Evolutionary conservation across 2,888 invertebrate species (phyloP), one percentile per base, ranked within the genome.

Genomic region (Notodonta ziczac): DNA sequence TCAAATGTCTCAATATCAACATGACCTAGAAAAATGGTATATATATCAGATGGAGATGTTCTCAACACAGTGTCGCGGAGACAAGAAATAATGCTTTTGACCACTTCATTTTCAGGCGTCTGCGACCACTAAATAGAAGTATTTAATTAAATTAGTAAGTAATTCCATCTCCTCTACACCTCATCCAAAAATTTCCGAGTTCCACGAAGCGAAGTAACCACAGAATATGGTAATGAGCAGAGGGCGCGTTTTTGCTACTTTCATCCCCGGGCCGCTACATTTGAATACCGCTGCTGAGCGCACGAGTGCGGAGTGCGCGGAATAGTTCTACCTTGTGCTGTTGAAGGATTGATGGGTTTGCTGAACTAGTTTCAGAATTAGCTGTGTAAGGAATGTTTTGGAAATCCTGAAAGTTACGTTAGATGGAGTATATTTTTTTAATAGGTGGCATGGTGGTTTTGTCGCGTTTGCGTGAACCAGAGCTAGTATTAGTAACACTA

Each of bases 171-270:
- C 1, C 13, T 5, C n/a, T 46, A 7, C 13, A 46, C n/a, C 46
- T 61, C 66, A 72, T 75, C 76, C 65, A 68, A 66, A 53, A 58
- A 69, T 70, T 78, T 83, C 75, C 61, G 61, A 75, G 77, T 77
- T 79, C 79, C 65, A 60, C 59, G 62, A 56, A 48, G 59, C 59
- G 59, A 77, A 76, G 74, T 82, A 76, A 68, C 74, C 74, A 81
- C 82, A 82, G 84, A 81, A 79, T 88, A 88, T 88, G 88, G 69
- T 84, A 88, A 88, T 87, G 82, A 83, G 75, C 67, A 67, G 80
- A 76, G 80, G 82, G 85, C 76, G 74, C 81, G 82, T 88, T 88
- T 87, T 87, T 87, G 87, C 82, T 77, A 80, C 81, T 83, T 80
- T 77, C 77, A 78, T 80, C 84, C 80, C 82, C 75, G 76, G 70